These are phyloP conservation scores for Scatophagus argus DNA, from an alignment of 2,113 vertebrate species.

Conservation along the genomic window DNA sequence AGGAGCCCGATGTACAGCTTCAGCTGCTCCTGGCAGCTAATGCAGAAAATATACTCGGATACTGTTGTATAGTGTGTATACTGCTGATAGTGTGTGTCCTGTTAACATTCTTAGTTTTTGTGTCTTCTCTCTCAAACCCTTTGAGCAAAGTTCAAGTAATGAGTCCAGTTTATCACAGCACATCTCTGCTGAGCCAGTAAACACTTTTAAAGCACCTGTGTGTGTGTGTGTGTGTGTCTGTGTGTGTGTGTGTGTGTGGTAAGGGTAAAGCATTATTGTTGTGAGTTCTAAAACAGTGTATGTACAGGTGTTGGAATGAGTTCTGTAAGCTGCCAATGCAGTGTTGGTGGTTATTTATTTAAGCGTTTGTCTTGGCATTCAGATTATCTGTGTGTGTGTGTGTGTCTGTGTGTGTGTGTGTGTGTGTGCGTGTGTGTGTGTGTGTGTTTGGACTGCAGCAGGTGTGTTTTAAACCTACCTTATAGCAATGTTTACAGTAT, in stretches of 20 bases:
- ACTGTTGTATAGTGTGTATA: no score
- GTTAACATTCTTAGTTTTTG: no score
- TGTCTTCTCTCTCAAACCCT: no score
- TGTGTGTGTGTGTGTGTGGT: slow-evolving; percentile 13
- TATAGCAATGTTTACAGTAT: slow-evolving; percentile 28
- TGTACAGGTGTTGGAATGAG: slow-evolving; percentile 14
- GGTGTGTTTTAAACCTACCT: slow-evolving; percentile 33
- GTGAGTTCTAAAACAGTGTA: background rate
- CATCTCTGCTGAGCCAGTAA: no score
- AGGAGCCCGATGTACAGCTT: no score
- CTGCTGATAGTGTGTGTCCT: no score
- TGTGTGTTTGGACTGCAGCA: slow-evolving; percentile 15
- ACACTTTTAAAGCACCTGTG: no score
- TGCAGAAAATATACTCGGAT: no score
- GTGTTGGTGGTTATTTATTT: slow-evolving; percentile 20
- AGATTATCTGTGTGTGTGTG: background rate
- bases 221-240: background rate
- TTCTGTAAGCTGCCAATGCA: background rate
- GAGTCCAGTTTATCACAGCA: no score
- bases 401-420: slow-evolving; percentile 25
- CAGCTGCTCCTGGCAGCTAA: no score
- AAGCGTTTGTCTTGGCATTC: background rate
- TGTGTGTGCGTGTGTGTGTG: slow-evolving; percentile 17
- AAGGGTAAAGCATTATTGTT: background rate
- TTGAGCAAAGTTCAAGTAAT: no score